Base-by-base conservation (phyloP, 2,113 vertebrate species). In the Ranitomeya variabilis region DNA sequence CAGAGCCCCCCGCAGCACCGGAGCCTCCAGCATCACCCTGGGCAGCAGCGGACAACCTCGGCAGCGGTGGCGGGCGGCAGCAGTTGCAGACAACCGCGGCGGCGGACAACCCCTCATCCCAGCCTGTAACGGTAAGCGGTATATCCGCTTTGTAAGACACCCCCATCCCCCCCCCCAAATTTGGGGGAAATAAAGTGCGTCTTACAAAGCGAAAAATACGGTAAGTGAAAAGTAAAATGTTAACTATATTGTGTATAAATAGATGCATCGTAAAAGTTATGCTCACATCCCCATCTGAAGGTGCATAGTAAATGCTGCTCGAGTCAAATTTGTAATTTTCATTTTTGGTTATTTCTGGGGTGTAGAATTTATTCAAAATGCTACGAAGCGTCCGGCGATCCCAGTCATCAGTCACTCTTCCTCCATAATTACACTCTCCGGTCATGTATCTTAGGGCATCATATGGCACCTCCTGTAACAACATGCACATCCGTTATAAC, bases 391-490 rank as follows among this genome's bases (percentile, higher is more conserved):
- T 96, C 19, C 96, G 94, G 26, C 95, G 94, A 85, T 97, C 96
- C 95, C 95, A 98, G 92, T 96, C 95, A 2, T 97, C 97, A 0
- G 96, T 97, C 86, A 97, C 96, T 18, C 96, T 92, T 91, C 97
- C 96, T 6, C 97, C 95, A 0, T 97, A 97, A 64, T 94, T 99
- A 80, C 97, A 97, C 89, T 98, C 97, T 0, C 96, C 96, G 0
- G 96, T 96, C 96, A 95, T 96, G 83, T 97, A 97, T 21, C 93
- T 91, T 26, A 98, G 81, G 2, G 97, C 97, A 3, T 95, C 96
- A 4, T 95, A 96, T 0, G 96, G 97, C 37, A 98, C 94, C 0
- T 97, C 96, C 95, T 95, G 54, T 14, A 89, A 86, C 0, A 4
- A 57, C 21, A 89, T 60, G 54, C 1, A 6, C 54, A 86, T 2